Evolutionary conservation across 1,140 invertebrate genomes (phyloP).

Genomic region (Planococcus citri): DNA sequence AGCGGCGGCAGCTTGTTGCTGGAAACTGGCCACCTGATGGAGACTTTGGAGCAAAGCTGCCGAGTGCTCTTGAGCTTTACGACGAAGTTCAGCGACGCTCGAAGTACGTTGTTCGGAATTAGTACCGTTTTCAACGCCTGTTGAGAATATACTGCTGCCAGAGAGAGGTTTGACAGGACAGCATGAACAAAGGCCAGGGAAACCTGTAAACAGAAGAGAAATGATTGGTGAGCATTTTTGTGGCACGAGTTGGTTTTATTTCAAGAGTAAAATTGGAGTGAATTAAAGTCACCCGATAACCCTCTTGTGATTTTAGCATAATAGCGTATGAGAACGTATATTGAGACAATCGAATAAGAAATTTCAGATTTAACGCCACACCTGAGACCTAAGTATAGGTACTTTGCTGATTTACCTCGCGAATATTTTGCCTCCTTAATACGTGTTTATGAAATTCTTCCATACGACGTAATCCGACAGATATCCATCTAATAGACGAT

Average conservation of each 20-base stretch:
- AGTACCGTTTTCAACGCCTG: conserved; percentile 34
- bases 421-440: not conserved
- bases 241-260: too few species aligned
- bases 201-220: conserved; percentile 41
- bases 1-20: conserved; percentile 39
- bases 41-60: conserved; percentile 65
- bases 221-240: too few species aligned
- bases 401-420: too few species aligned
- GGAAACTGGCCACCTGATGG: conserved; percentile 41
- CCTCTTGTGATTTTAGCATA: too few species aligned
- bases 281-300: too few species aligned
- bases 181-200: conserved; percentile 60
- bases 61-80: conserved; percentile 83
- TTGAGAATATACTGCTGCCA: conserved; percentile 29
- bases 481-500: not conserved
- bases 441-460: not conserved
- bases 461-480: not conserved
- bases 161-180: conserved; percentile 52
- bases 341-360: too few species aligned
- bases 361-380: too few species aligned
- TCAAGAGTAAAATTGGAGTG: too few species aligned
- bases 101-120: conserved; percentile 49
- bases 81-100: conserved; percentile 69
- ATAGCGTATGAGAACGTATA: too few species aligned
- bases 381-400: too few species aligned